Evolutionary conservation across 2,113 vertebrate genomes (phyloP).

Genomic region (Paralichthys olivaceus): DNA sequence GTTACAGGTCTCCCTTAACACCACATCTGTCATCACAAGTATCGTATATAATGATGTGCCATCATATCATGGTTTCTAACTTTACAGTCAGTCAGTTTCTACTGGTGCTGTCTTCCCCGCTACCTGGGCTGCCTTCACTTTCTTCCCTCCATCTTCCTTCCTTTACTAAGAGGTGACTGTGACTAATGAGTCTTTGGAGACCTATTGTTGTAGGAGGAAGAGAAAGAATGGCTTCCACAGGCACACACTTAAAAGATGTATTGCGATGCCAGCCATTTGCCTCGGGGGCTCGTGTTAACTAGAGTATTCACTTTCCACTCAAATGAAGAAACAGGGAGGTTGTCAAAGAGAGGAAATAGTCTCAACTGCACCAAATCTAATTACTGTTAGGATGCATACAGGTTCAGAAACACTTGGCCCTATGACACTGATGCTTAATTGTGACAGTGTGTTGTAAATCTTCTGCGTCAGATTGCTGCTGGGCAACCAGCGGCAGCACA

Average conservation of each 20-base stretch:
- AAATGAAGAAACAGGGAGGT: constrained; percentile 71
- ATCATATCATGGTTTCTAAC: constrained; percentile 15
- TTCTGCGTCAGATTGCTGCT: constrained; percentile 37
- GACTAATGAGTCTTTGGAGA: constrained; percentile 80
- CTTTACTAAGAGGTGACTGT: constrained; percentile 74
- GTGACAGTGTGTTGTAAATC: constrained; percentile 55
- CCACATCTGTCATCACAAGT: not conserved
- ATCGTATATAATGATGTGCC: not conserved
- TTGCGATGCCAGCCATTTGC: constrained; percentile 72
- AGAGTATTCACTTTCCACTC: constrained; percentile 76
- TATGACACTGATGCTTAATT: constrained; percentile 46
- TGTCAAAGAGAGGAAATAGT: constrained; percentile 63
- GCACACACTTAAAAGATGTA: constrained; percentile 72
- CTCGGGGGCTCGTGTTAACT: constrained; percentile 76
- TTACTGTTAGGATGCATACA: constrained; percentile 55
- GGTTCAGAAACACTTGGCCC: constrained; percentile 53
- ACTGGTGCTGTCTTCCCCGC: constrained; percentile 12
- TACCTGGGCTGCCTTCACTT: constrained; percentile 15
- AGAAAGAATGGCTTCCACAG: constrained; percentile 71
- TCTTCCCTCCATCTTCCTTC: constrained; percentile 47
- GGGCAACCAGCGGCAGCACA: constrained; percentile 36
- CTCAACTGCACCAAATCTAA: constrained; percentile 51
- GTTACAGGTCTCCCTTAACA: not conserved
- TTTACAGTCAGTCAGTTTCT: constrained; percentile 33
- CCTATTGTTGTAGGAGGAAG: constrained; percentile 72